Base-by-base conservation (phyloP, 2,113 vertebrate genomes). In the Climacteris rufus region DNA sequence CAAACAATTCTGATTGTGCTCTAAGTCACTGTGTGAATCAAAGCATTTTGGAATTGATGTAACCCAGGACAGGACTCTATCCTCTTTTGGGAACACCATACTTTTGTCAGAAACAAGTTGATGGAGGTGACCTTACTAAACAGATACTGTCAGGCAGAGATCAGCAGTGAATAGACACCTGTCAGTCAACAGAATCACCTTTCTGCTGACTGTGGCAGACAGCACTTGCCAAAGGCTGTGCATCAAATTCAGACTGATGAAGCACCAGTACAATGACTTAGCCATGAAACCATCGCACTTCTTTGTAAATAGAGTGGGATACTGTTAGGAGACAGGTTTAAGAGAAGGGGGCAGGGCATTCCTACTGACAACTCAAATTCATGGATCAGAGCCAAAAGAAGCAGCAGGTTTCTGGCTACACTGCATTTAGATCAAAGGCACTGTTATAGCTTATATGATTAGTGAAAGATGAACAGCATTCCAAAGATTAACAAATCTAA, bases 401-500 rank as follows among this genome's bases (percentile, higher is more conserved):
- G 90, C 50, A 90, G 60, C 31, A 93, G 56, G 37, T 69, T 94
- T 87, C 54, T 83, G 79, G 79, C 86, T 84, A 35, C 3, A 39
- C 59, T 74, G 68, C 31, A 20, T 54, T 88, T 87, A 84, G 72
- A 93, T 81, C 56, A 76, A 95, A 96, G 72, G 78, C 50, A 50
- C 59, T 75, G 53, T 71, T 88, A 88, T 49, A 75, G 71, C 35
- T 87, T 82, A 54, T 90, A 70, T 68, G 68, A 94, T 96, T 96
- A 96, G 93, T 81, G 59, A 69, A 94, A 82, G 86, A 94, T 64
- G 90, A 92, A 87, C 92, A 93, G 82, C 68, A 71, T 94, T 91
- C 87, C 90, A 87, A 71, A 96, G 96, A 97, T 97, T 95, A 97
- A 83, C 54, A 79, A 72, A 74, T 97, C 94, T 95, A 91, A 97